Base-by-base conservation (phyloP, 2,888 invertebrate genomes). In the Sabellastarte sp. region DNA sequence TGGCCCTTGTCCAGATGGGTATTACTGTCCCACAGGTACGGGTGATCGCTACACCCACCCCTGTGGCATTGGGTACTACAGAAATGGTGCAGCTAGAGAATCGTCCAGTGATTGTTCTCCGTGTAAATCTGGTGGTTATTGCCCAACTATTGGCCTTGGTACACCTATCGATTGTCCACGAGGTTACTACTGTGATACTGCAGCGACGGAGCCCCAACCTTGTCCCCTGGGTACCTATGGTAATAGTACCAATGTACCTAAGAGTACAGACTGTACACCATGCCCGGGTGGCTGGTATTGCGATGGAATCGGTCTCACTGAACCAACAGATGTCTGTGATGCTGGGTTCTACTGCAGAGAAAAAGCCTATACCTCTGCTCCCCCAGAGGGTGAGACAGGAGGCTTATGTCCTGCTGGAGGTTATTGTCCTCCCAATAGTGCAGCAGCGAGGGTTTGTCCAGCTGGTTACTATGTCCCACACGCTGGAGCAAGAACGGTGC, bases 231-330 rank as follows among this genome's bases (percentile, higher is more conserved):
- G 82, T n/a, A 78, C 79, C 4, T 82, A 80, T 72, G 76, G 79
- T 62, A 80, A 81, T 72, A 77, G 77, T 3, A 79, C 79, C 2
- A 59, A 57, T 4, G 55, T 72, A 20, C 55, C 77, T 31, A 66
- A 76, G 41, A 76, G 75, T 58, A 76, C 77, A n/a, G 80, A 81
- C 63, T 82, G 82, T 63, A 78, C 80, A 15, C 80, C 80, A 0
- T 82, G 82, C 57, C 80, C 82, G 5, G 82, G 80, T 28, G 82
- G 82, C 3, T 74, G 77, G 56, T 82, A 81, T 69, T 82, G 82
- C 69, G 80, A 80, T 70, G 81, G 81, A 5, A 77, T 81, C 20
- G 81, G 80, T 50, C 65, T 74, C 4, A 81, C 79, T 20, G 71
- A 66, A 50, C 80, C 82, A 0, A 76, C 80, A 29, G 80, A 76